Base-by-base conservation (phyloP, 1,140 invertebrate species). In the Nephila pilipes region DNA sequence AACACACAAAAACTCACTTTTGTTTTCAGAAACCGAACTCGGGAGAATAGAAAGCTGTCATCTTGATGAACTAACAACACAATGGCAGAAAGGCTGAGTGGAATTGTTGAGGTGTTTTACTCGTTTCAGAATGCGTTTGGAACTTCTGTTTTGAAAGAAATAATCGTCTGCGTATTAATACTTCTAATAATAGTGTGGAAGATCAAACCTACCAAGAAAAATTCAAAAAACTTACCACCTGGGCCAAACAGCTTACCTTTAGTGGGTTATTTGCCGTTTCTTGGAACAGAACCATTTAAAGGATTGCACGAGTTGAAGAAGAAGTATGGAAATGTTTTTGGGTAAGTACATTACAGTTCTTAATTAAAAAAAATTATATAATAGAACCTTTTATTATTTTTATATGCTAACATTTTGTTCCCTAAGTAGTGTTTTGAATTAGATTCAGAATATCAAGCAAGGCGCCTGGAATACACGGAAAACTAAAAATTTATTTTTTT, bases 231-330 rank as follows among this genome's bases (percentile, higher is more conserved):
- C 5, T 58, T 94, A 25, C 93, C 93, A 14, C 93, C 93, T n/a
- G 93, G 94, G 38, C 94, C 94, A 18, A 46, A 32, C 4, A 91
- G 91, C 29, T 18, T 75, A 36, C 94, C 94, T 20, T 32, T 94
- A 38, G 58, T 94, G 18, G 94, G 94, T 4, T 94, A 94, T 90
- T 60, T 94, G n/a, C 94, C 94, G 12, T 94, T 94, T 83, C 79
- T 94, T 1, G 89, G 79, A 18, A 38, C 38, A 80, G 88, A 94
- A 38, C 94, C 94, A 25, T 83, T 57, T 63, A n/a, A 32, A 80
- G 54, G 93, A 0, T 79, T 94, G 1, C 25, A 91, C 22, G 32
- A 92, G 14, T 80, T 94, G 16, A 65, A 83, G 25, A 80, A 69
- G 38, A 94, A 94, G 60, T 94, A 94, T 87, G 94, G 94, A 18